phyloP scores from a whole-genome alignment of 1,140 invertebrate species.

The Nephila pilipes region DNA sequence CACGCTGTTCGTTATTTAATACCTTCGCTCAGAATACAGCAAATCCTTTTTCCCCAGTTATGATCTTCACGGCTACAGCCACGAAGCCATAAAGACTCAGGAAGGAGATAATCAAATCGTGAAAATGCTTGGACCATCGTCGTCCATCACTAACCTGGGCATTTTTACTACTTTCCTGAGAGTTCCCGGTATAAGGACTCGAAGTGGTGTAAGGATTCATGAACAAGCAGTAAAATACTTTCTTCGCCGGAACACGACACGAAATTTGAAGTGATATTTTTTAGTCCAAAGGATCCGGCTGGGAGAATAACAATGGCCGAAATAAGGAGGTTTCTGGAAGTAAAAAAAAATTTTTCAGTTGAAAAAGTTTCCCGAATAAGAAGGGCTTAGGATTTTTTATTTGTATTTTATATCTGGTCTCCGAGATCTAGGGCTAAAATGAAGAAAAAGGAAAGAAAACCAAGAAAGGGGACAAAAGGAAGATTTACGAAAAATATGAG shows the following conservation, averaged over 20 bases:
- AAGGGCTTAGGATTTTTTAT: neutral
- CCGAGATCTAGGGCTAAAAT: neutral
- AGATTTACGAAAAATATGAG: too few relatives aligned
- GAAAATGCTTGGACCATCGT: conserved; percentile 46
- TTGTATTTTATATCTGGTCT: neutral
- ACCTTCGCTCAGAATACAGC: conserved; percentile 35
- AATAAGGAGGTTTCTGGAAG: neutral
- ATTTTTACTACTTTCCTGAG: conserved; percentile 35
- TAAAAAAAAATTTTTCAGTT: conserved; percentile 20
- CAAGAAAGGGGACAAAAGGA: too few relatives aligned
- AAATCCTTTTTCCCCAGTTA: conserved; percentile 45
- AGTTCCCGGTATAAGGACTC: conserved; percentile 2
- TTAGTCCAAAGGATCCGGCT: neutral
- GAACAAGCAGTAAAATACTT: conserved; percentile 57
- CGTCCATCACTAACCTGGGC: conserved; percentile 35
- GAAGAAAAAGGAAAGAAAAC: too few relatives aligned
- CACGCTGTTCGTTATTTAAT: conserved; percentile 43
- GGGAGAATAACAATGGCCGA: neutral
- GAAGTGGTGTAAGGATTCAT: conserved; percentile 51
- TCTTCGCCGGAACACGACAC: conserved; percentile 17
- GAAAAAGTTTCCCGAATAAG: neutral
- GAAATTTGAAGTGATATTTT: conserved; percentile 37
- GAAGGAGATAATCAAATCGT: conserved; percentile 49
- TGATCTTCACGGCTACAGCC: conserved; percentile 53
- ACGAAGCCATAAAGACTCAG: conserved; percentile 33